These are phyloP conservation scores for Lithosia quadra DNA, from an alignment of 2,888 invertebrate species.

Conservation along the genomic window DNA sequence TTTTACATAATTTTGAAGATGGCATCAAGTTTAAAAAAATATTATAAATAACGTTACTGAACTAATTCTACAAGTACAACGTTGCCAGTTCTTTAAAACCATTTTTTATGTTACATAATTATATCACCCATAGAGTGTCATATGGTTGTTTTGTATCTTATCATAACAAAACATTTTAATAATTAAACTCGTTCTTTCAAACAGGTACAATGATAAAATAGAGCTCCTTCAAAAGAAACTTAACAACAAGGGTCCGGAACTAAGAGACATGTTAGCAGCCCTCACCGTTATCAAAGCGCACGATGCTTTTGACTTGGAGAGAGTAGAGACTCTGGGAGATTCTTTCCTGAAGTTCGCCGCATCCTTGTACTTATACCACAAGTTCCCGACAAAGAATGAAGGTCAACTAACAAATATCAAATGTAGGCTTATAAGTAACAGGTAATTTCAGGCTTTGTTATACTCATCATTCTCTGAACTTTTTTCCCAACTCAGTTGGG, in stretches of 20 bases:
- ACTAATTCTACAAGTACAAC: no score
- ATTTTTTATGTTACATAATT: no score
- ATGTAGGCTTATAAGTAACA: conserved; percentile 91
- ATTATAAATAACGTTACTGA: no score
- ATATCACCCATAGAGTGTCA: no score
- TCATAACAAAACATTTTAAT: no score
- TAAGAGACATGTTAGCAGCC: conserved; percentile 85
- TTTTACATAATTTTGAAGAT: no score
- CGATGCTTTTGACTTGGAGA: conserved; percentile 93
- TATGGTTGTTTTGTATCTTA: no score
- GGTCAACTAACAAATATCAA: conserved; percentile 93
- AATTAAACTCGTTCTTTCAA: not conserved
- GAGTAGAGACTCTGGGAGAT: conserved; percentile 96
- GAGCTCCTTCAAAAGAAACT: conserved; percentile 55
- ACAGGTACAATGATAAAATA: conserved; percentile 72
- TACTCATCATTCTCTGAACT: no score
- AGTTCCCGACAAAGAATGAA: conserved; percentile 90
- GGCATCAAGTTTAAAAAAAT: no score
- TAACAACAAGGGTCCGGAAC: conserved; percentile 75
- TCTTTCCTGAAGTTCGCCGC: conserved; percentile 94
- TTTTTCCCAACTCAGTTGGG: no score
- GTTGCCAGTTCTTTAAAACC: no score
- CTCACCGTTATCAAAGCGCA: conserved; percentile 91
- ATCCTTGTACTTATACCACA: conserved; percentile 90
- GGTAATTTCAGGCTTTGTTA: conserved; percentile 65